Base-by-base conservation (phyloP, 2,888 invertebrate genomes). In the Leptopilina myrica region DNA sequence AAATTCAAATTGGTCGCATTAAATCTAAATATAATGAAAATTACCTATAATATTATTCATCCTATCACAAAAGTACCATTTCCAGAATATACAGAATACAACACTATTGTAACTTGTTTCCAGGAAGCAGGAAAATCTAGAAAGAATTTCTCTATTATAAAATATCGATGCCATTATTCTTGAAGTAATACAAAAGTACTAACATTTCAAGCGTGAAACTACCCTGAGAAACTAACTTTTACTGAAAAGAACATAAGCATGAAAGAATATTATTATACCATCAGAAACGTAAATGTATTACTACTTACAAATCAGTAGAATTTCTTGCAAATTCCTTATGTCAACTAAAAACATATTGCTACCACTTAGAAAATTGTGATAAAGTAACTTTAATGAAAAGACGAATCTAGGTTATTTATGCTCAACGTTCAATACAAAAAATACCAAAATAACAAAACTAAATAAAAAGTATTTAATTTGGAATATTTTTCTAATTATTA, bases 181-280 rank as follows among this genome's bases (percentile, higher is more conserved):
- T 64, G 15, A 3, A 33, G 33, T 7, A 40, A 2, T n/a, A 40
- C 65, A 65, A 65, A 40, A 65, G 14, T n/a, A 65, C 40, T 65
- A 26, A 3, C 40, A 65, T n/a, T 65, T n/a, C 40, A 65, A 65
- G 33, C 65, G 12, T 65, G 65, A 65, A 65, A 65, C n/a, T 40
- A 43, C 65, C 40, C 65, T 40, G 65, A 67, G 46, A 15, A 46
- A 67, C 20, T 46, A 9, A 67, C 43, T 9, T 46, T 67, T 69
- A 20, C 7, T 26, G 26, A 46, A 69, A 20, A 20, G 8, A 59
- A 15, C n/a, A 62, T 62, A 9, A 62, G 20, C 20, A 62, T 62
- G 5, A n/a, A 62, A 26, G 1, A 8, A n/a, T 59, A 67, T 15
- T 49, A 67, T 20, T 69, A 14, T n/a, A 20, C 62, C 62, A 53